These are phyloP conservation scores for Brassicogethes aeneus DNA, from an alignment of 2,888 invertebrate species.

Conservation along the genomic window DNA sequence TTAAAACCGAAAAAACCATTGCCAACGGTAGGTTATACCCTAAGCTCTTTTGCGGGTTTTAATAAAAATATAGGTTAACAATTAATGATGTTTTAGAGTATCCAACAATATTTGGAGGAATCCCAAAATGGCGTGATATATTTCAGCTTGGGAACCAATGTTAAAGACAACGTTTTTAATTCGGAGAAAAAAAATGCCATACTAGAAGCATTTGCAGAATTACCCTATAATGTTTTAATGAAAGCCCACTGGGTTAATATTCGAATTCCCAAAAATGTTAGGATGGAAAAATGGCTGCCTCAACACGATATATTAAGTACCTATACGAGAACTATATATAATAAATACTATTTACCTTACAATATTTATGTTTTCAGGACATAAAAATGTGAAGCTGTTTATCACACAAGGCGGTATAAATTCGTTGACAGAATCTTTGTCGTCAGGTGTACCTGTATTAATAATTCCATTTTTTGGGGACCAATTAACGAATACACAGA, in stretches of 20 bases:
- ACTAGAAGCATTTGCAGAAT: conserved; percentile 12
- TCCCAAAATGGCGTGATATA: conserved; percentile 18
- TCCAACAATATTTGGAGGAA: conserved; percentile 15
- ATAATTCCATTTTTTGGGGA: conserved; percentile 26
- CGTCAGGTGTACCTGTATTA: conserved; percentile 32
- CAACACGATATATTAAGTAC: conserved; percentile 30
- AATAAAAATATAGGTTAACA: too few relatives aligned
- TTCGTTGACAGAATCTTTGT: conserved; percentile 40
- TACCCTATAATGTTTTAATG: conserved; percentile 17
- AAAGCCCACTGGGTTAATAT: conserved; percentile 12
- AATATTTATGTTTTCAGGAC: conserved; percentile 16
- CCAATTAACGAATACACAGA: conserved; percentile 21
- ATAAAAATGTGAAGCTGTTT: conserved; percentile 27
- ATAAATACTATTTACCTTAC: too few relatives aligned
- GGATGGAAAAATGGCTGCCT: conserved; percentile 29
- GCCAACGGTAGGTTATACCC: conserved; percentile 28
- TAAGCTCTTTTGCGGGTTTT: too few relatives aligned
- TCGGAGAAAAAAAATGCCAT: conserved; percentile 11
- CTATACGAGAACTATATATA: too few relatives aligned
- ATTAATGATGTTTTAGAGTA: conserved; percentile 18
- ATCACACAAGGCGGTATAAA: conserved; percentile 43
- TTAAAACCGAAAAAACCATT: conserved; percentile 21
- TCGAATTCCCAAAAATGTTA: conserved; percentile 27
- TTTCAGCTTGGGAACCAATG: conserved; percentile 21
- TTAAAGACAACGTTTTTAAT: conserved; percentile 13